phyloP scores from a whole-genome alignment of 2,888 invertebrate genomes.

The Drosophila formosana region DNA sequence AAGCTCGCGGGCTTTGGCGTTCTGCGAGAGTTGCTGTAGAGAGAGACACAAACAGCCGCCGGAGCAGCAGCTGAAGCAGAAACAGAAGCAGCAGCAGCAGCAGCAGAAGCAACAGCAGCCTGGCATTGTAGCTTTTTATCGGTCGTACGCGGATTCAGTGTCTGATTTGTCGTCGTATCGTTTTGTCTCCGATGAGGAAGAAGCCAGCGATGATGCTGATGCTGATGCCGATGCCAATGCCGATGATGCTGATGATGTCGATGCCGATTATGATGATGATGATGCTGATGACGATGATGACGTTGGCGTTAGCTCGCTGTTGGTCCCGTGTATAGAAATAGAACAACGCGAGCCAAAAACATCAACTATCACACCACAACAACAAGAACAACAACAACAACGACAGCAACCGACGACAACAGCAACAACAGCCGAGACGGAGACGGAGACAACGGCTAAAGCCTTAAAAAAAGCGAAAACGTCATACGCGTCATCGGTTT shows the following conservation, averaged over 20 bases:
- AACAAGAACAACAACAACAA: slow-evolving; percentile 49
- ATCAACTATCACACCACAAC: slow-evolving; percentile 59
- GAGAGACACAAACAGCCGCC: slow-evolving; percentile 55
- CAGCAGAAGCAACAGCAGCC: slow-evolving; percentile 34
- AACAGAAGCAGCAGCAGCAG: slow-evolving; percentile 31
- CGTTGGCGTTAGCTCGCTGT: slow-evolving; percentile 60
- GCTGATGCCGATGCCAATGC: slow-evolving; percentile 48
- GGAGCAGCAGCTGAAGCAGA: slow-evolving; percentile 17
- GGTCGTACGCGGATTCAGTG: slow-evolving; percentile 80
- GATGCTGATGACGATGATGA: slow-evolving; percentile 65
- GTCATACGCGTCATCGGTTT: slow-evolving; percentile 63
- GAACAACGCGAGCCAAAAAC: slow-evolving; percentile 70
- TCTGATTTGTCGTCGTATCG: slow-evolving; percentile 84
- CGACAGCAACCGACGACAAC: slow-evolving; percentile 39
- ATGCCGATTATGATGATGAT: slow-evolving; percentile 53
- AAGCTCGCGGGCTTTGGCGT: slow-evolving; percentile 71
- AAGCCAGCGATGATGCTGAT: slow-evolving; percentile 55
- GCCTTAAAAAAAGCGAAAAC: slow-evolving; percentile 56
- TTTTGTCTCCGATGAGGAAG: slow-evolving; percentile 83
- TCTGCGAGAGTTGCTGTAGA: slow-evolving; percentile 82
- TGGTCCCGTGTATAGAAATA: slow-evolving; percentile 76
- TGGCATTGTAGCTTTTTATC: slow-evolving; percentile 72
- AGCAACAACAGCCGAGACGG: neutral
- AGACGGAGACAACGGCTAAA: slow-evolving; percentile 44
- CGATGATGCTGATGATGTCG: slow-evolving; percentile 51